phyloP scores from a whole-genome alignment of 2,797 vertebrate species.

The Pipistrellus kuhlii region DNA sequence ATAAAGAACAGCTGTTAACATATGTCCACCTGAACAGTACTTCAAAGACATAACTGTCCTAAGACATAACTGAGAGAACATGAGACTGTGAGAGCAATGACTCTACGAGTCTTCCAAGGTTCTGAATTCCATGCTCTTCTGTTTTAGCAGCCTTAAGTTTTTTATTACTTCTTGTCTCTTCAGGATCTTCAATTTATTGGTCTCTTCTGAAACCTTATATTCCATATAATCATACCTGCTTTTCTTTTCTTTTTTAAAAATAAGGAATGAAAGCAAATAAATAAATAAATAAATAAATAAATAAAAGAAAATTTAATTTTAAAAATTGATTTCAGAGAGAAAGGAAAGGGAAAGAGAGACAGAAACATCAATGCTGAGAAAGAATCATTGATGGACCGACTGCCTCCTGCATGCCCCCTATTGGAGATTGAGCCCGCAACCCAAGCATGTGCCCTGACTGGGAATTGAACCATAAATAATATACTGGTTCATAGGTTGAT shows the following conservation, averaged over 20 bases:
- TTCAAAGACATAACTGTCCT: slow-evolving; percentile 1
- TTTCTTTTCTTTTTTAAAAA: background rate
- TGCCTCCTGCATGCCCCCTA: no score
- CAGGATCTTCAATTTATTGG: background rate
- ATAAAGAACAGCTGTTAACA: background rate
- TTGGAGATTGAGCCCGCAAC: no score
- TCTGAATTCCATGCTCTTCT: background rate
- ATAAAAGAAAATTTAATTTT: background rate
- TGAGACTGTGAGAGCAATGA: background rate
- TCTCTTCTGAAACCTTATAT: background rate
- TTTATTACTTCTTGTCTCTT: background rate
- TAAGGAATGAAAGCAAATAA: background rate
- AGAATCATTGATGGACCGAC: no score
- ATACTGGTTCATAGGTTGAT: no score
- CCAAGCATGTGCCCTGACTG: no score
- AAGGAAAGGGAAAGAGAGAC: background rate
- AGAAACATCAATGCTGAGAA: no score
- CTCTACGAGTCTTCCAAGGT: background rate
- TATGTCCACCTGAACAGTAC: background rate
- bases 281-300: background rate
- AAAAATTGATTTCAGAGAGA: no score
- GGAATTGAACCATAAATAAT: no score
- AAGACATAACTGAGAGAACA: background rate
- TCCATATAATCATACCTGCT: background rate
- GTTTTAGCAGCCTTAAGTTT: background rate